phyloP scores from a whole-genome alignment of 2,113 vertebrate genomes.

The Echinops telfairi region DNA sequence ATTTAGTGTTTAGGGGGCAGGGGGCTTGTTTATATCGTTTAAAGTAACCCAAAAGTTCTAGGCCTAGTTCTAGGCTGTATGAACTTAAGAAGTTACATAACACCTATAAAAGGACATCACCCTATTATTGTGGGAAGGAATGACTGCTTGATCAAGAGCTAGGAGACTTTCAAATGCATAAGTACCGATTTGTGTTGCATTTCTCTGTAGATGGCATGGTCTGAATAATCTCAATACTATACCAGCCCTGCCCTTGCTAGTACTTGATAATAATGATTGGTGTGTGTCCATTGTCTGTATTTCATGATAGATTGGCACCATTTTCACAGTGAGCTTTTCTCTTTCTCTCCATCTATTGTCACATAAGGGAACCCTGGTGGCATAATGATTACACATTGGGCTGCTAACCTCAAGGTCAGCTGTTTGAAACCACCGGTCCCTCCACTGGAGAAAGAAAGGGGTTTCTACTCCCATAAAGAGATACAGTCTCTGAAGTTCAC shows the following conservation, averaged over 20 bases:
- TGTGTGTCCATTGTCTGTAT: not conserved
- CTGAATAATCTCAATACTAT: slow-evolving; percentile 10
- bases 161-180: slow-evolving; percentile 46
- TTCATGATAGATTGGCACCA: slow-evolving; percentile 11
- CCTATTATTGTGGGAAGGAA: not conserved
- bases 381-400: too few species aligned
- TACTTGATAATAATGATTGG: slow-evolving; percentile 29
- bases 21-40: not conserved
- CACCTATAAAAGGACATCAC: slow-evolving; percentile 6
- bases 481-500: too few species aligned
- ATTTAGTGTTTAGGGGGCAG: not conserved
- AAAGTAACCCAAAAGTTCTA: slow-evolving; percentile 46
- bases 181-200: not conserved
- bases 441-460: too few species aligned
- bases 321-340: slow-evolving; percentile 55
- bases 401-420: too few species aligned
- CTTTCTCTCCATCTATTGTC: too few species aligned
- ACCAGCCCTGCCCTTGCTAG: not conserved
- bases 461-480: too few species aligned
- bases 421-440: too few species aligned
- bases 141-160: slow-evolving; percentile 15
- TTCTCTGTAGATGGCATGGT: not conserved
- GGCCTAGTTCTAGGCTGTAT: not conserved
- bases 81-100: not conserved
- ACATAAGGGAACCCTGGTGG: too few species aligned